These are phyloP conservation scores for Pogonomyrmex californicus DNA, from an alignment of 1,140 invertebrate genomes.

Conservation along the genomic window DNA sequence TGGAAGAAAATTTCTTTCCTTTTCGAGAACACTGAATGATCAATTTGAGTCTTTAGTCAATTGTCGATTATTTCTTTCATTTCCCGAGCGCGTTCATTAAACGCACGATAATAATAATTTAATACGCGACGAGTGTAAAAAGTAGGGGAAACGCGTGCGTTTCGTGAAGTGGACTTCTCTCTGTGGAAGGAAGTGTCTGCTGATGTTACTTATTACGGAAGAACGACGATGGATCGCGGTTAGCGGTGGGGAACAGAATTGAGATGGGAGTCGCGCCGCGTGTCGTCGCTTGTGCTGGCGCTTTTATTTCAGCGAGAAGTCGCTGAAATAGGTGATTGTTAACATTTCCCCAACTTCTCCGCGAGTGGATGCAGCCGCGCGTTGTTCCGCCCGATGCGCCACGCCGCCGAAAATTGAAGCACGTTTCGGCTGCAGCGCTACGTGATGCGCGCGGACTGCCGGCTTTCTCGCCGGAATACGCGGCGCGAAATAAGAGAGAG, in stretches of 20 bases:
- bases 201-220: slow-evolving; percentile 53
- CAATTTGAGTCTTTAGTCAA: not conserved
- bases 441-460: slow-evolving; percentile 66
- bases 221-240: slow-evolving; percentile 17
- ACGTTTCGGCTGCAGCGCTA: slow-evolving; percentile 77
- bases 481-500: slow-evolving; percentile 73
- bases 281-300: slow-evolving; percentile 31
- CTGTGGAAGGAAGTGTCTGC: slow-evolving; percentile 30
- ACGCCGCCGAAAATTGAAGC: slow-evolving; percentile 73
- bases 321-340: slow-evolving; percentile 61
- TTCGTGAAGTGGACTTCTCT: slow-evolving; percentile 11
- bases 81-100: not conserved
- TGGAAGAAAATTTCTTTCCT: not conserved
- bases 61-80: not conserved
- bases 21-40: not conserved
- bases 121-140: not conserved
- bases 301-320: slow-evolving; percentile 58
- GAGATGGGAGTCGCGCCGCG: slow-evolving; percentile 45
- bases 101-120: not conserved
- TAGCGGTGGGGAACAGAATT: not conserved
- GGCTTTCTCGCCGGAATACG: slow-evolving; percentile 62
- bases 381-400: slow-evolving; percentile 42
- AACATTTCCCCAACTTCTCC: slow-evolving; percentile 63
- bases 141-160: not conserved
- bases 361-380: slow-evolving; percentile 46